phyloP scores from a whole-genome alignment of 2,113 vertebrate species.

The Arvicanthis niloticus region DNA sequence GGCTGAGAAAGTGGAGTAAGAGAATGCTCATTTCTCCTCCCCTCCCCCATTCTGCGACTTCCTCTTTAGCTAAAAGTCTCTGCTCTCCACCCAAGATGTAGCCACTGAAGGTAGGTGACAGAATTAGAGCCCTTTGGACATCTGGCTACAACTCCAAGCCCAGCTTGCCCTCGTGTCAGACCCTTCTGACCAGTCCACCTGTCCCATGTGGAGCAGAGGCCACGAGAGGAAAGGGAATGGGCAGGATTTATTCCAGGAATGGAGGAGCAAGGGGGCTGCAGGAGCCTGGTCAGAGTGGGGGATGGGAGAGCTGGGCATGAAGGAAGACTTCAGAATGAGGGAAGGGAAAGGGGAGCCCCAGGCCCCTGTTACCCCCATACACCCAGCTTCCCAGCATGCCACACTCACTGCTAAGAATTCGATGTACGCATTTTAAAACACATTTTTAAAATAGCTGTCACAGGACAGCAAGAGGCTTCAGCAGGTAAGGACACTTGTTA shows the following conservation, averaged over 20 bases:
- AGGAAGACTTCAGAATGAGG: too few relatives aligned
- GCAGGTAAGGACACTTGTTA: too few relatives aligned
- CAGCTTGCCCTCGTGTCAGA: background rate
- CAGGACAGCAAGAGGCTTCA: background rate
- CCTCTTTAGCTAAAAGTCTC: background rate
- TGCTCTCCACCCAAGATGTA: background rate
- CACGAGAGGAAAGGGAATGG: background rate
- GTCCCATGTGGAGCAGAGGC: background rate
- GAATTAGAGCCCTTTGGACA: background rate
- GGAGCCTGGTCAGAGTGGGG: background rate
- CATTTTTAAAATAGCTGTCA: background rate
- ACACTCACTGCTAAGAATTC: background rate
- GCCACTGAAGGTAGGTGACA: fast-evolving
- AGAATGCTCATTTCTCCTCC: background rate
- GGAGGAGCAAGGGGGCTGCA: too few relatives aligned
- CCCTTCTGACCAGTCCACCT: background rate
- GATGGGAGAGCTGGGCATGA: background rate
- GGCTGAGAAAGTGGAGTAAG: conserved; percentile 27
- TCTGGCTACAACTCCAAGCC: background rate
- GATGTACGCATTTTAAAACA: background rate
- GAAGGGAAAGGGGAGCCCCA: background rate
- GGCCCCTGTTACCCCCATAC: fast-evolving
- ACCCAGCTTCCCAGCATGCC: too few relatives aligned
- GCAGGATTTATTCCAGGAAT: background rate
- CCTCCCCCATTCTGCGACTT: background rate